Base-by-base conservation (phyloP, 2,113 vertebrate genomes). In the Lophochroa leadbeateri region DNA sequence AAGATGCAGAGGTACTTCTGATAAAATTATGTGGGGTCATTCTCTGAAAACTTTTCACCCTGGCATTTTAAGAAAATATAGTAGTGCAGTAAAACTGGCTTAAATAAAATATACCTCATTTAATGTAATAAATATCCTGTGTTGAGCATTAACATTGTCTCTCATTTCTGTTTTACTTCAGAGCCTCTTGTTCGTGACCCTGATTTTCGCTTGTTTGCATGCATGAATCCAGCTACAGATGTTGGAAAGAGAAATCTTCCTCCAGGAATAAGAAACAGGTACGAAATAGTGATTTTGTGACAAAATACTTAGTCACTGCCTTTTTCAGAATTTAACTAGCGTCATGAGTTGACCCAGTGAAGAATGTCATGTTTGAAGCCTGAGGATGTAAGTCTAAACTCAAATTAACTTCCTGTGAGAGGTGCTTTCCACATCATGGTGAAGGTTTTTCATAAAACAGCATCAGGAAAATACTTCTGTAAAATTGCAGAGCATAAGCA, bases 161-260 rank as follows among this genome's bases (percentile, higher is more conserved):
- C 18, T 67, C 55, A 21, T 80, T 50, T 69, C 82, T 92, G 24
- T 96, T 91, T 90, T 25, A 43, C 25, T 89, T 91, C 39, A 99
- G 99, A 99, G 75, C 98, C 99, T 17, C 96, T 99, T 84, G 95
- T 98, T 74, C 99, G 99, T 55, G 98, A 99, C 86, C 98, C 98
- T 82, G 98, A 99, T 96, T 99, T 99, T 97, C 98, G 97, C 50
- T 98, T 99, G 79, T 99, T 99, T 98, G 99, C 99, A 8, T 99
- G 99, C 96, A 99, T 99, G 99, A 99, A 99, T 95, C 99, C 99
- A 85, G 99, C 99, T 72, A 99, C 99, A 31, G 99, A 99, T 94
- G 99, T 99, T 65, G 99, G 99, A 57, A 99, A 99, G 97, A 98
- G 98, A 96, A 99, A 99, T 97, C 98, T 99, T 41, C 99, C 99